Conservation (phyloP, 64 coral and sea anemone genomes). For the Trachythela sp. region DNA sequence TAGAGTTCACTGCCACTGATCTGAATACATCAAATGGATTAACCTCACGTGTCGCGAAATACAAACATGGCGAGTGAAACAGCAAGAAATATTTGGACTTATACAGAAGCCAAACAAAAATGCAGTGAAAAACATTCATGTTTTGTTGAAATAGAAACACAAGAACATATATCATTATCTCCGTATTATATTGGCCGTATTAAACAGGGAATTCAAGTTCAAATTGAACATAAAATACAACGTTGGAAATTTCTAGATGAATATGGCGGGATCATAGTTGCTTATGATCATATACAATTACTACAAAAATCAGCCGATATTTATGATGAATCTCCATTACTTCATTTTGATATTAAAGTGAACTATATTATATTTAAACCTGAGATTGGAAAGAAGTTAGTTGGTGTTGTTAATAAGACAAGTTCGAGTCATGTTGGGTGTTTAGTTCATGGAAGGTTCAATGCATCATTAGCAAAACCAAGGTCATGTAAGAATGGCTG, state of each 20-base stretch:
- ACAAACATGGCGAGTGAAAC: neutral
- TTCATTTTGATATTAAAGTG: constrained; percentile 82
- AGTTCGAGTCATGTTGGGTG: constrained; percentile 74
- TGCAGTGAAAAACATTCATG: constrained; percentile 71
- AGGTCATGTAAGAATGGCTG: constrained; percentile 49
- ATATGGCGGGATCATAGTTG: constrained; percentile 65
- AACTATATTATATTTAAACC: constrained; percentile 83
- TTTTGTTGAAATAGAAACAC: constrained; percentile 53
- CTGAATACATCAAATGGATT: neutral
- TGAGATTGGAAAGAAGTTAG: constrained; percentile 54
- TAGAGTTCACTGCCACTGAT: no score
- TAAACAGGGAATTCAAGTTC: constrained; percentile 53
- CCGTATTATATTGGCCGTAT: constrained; percentile 67
- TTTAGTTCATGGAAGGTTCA: constrained; percentile 81
- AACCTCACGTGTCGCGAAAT: neutral
- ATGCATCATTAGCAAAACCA: constrained; percentile 61
- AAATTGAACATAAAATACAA: constrained; percentile 55
- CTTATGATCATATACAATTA: constrained; percentile 63
- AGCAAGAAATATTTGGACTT: neutral
- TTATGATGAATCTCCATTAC: constrained; percentile 55
- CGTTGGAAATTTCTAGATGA: constrained; percentile 71
- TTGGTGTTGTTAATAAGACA: constrained; percentile 78
- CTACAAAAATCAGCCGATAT: constrained; percentile 56
- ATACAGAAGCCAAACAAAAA: constrained; percentile 67
- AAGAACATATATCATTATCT: constrained; percentile 62